Base-by-base conservation (phyloP, 2,797 vertebrate species). In the Muscicapa striata region DNA sequence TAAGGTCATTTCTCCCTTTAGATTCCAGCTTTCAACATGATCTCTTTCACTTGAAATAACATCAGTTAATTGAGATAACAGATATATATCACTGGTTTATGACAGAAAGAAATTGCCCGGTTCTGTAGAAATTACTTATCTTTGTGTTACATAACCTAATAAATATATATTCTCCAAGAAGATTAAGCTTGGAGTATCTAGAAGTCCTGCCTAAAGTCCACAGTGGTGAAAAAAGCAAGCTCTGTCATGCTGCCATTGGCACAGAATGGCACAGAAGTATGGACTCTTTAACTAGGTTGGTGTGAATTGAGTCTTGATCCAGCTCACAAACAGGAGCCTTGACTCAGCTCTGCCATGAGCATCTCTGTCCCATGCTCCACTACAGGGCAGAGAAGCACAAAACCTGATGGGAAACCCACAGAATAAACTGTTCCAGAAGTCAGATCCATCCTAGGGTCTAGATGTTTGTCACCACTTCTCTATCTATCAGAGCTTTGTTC, bases 41-140 rank as follows among this genome's bases (percentile, higher is more conserved):
- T 61, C 18, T 34, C 40, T 80, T 70, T 85, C 32, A 57, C 34
- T 51, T 75, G 38, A 32, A 59, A 62, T 77, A 87, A 45, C 40
- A 46, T 63, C 72, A 76, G 10, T 46, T 79, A 70, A 55, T 13
- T 81, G 61, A 91, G 59, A 51, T 79, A 90, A 64, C 38, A 67
- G 27, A 16, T 70, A 70, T 11, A 57, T 77, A 58, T 21, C 23
- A 34, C 32, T 79, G 38, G 14, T 61, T 83, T 89, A 84, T 67
- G 74, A 55, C 40, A 90, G 61, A 80, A 93, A 51, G 30, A 57
- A 57, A 27, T 49, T 81, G 32, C 21, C 40, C 17, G 7, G 18
- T 74, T 86, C 69, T 84, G 49, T 66, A 92, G 86, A 84, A 93
- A 82, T 61, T 69, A 59, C 77, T 87, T 69, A 32, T 13, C 24